A percentile compares a stretch with the other conserved stretches of the same genome.
Evolutionary conservation across 37 sponge, comb jelly and placozoan genomes (phyloP).

Genomic region (Tethya wilhelma): DNA sequence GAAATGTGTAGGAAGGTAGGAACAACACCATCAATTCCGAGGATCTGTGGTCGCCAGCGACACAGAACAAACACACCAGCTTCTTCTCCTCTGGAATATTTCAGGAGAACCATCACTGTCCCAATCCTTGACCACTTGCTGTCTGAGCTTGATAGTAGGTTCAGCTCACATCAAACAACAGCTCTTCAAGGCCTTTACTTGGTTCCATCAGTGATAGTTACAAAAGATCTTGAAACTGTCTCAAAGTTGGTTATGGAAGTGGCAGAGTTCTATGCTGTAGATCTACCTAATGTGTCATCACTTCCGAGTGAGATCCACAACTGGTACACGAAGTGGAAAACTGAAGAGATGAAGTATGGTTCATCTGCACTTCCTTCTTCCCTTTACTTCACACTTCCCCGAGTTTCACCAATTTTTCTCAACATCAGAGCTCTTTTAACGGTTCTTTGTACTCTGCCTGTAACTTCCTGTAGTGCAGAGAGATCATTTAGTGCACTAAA

Average conservation of each 20-base stretch:
- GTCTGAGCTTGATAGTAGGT: slow-evolving; percentile 20
- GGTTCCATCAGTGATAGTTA: slow-evolving; percentile 29
- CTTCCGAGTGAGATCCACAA: slow-evolving; percentile 15
- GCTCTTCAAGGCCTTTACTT: slow-evolving; percentile 28
- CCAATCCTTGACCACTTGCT: slow-evolving; percentile 19
- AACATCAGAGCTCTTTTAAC: slow-evolving; percentile 15
- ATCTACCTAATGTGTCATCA: slow-evolving; percentile 11
- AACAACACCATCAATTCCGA: slow-evolving; percentile 32
- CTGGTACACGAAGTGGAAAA: slow-evolving; percentile 32
- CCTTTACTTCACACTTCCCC: slow-evolving; percentile 14
- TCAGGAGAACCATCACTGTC: slow-evolving; percentile 12
- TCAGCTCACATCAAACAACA: too few relatives aligned
- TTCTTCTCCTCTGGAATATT: slow-evolving; percentile 10
- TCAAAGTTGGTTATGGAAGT: neutral
- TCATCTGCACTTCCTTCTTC: slow-evolving; percentile 7
- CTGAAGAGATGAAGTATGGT: too few relatives aligned
- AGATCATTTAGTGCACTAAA: too few relatives aligned
- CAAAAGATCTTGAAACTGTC: slow-evolving; percentile 1
- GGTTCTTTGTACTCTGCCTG: too few relatives aligned
- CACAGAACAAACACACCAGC: slow-evolving; percentile 36
- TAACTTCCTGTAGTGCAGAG: too few relatives aligned
- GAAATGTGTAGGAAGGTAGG: slow-evolving; percentile 42
- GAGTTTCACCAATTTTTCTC: slow-evolving; percentile 3
- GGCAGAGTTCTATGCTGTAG: slow-evolving; percentile 7
- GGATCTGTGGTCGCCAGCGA: slow-evolving; percentile 40